Evolutionary conservation across 2,113 vertebrate genomes (phyloP).

Genomic region (Origma solitaria): DNA sequence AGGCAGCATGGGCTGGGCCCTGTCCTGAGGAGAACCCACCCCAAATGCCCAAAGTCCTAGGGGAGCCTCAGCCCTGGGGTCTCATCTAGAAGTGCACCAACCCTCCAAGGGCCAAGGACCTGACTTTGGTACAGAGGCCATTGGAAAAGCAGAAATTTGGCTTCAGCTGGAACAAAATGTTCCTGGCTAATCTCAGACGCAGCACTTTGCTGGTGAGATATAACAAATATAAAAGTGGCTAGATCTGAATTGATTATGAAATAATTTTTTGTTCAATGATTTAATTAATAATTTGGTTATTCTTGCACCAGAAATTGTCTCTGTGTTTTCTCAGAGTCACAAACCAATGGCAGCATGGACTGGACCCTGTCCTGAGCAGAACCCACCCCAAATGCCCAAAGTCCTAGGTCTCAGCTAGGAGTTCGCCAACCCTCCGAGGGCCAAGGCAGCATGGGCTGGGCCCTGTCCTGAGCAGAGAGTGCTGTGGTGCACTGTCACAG

Average conservation of each 20-base stretch:
- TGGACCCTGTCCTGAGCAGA: background rate
- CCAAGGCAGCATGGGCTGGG: background rate
- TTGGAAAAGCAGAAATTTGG: background rate
- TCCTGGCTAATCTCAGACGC: background rate
- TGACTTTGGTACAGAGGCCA: background rate
- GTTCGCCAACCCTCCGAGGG: no score
- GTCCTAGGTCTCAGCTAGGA: no score
- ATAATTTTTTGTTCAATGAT: background rate
- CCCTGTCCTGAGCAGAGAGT: background rate
- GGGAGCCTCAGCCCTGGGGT: background rate
- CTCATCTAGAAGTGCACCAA: background rate
- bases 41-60: no score
- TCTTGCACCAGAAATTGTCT: background rate
- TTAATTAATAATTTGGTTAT: background rate
- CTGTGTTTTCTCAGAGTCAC: background rate
- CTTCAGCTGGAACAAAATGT: background rate
- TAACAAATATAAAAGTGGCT: background rate
- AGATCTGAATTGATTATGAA: background rate
- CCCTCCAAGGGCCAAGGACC: background rate
- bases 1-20: background rate
- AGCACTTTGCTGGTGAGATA: background rate
- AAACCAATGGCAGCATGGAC: rapidly evolving
- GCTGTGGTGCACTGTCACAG: background rate
- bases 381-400: no score
- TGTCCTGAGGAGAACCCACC: background rate